Conservation (phyloP, 2,113 vertebrate species). For the Equus przewalskii region DNA sequence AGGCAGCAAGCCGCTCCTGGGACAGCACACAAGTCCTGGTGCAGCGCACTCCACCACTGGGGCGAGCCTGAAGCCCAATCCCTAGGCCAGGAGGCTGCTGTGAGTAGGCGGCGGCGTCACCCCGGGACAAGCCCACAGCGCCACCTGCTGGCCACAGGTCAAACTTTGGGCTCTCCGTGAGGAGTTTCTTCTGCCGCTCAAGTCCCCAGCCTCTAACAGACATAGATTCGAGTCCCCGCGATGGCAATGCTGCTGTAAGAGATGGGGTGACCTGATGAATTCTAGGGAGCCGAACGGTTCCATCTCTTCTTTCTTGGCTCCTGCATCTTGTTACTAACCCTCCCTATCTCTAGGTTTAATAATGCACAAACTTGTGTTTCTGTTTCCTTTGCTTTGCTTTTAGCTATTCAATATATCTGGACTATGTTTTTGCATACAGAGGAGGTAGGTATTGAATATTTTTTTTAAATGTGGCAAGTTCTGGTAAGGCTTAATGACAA, state of each 20-base stretch:
- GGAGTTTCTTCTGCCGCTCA: not conserved
- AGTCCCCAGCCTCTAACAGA: not conserved
- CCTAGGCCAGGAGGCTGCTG: not conserved
- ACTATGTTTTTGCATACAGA: not conserved
- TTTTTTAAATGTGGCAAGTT: not conserved
- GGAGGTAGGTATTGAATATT: not conserved
- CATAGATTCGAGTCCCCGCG: not conserved
- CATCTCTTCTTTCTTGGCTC: not conserved
- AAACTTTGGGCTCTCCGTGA: not conserved
- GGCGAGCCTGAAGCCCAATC: not conserved
- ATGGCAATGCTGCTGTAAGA: not conserved
- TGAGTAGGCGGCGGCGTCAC: no score
- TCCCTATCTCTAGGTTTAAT: not conserved
- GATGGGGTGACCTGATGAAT: not conserved
- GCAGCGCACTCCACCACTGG: not conserved
- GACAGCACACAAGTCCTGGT: not conserved
- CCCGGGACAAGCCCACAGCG: no score
- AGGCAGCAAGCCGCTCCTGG: not conserved
- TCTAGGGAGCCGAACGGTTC: not conserved
- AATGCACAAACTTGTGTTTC: not conserved
- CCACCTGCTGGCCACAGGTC: not conserved
- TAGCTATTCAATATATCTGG: not conserved
- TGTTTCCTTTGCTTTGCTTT: not conserved
- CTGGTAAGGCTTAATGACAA: not conserved
- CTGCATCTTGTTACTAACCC: not conserved